Percentiles rank a stretch among this genome's conserved stretches.
Evolutionary conservation across 2,113 vertebrate genomes (phyloP).

Genomic region (Microtus richardsoni): DNA sequence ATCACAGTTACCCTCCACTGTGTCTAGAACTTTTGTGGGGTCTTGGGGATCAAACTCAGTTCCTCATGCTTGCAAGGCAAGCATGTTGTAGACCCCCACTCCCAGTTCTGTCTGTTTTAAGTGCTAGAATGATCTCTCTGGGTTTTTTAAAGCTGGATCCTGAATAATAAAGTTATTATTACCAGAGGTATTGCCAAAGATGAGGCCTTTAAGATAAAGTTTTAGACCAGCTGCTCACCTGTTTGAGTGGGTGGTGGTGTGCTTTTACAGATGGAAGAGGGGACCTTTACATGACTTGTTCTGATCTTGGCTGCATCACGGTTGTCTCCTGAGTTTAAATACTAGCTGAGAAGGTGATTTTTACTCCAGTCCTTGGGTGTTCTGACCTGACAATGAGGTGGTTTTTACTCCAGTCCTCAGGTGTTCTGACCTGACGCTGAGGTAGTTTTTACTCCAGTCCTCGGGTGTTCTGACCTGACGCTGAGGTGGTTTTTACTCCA

Average conservation of each 20-base stretch:
- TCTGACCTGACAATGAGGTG: background rate
- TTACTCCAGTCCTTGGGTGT: too few relatives aligned
- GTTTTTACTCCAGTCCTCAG: too few relatives aligned
- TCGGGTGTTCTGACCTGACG: too few relatives aligned
- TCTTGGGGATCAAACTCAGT: background rate
- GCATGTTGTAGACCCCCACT: background rate
- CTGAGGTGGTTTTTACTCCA: background rate
- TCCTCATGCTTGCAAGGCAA: background rate
- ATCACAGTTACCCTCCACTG: too few relatives aligned
- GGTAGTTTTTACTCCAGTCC: too few relatives aligned
- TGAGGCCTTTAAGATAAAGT: background rate
- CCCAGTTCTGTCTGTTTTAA: background rate
- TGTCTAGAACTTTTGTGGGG: background rate
- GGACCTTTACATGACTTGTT: accelerated
- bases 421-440: too few relatives aligned
- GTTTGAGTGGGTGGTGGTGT: accelerated
- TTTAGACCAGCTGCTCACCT: background rate
- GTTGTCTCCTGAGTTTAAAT: background rate
- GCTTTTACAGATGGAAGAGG: background rate
- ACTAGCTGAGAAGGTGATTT: background rate
- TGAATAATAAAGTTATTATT: background rate
- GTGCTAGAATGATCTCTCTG: background rate
- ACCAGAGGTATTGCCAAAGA: background rate
- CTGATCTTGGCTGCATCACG: background rate
- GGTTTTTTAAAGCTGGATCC: background rate